phyloP scores from a whole-genome alignment of 64 coral and sea anemone species.

The Montipora foliosa region DNA sequence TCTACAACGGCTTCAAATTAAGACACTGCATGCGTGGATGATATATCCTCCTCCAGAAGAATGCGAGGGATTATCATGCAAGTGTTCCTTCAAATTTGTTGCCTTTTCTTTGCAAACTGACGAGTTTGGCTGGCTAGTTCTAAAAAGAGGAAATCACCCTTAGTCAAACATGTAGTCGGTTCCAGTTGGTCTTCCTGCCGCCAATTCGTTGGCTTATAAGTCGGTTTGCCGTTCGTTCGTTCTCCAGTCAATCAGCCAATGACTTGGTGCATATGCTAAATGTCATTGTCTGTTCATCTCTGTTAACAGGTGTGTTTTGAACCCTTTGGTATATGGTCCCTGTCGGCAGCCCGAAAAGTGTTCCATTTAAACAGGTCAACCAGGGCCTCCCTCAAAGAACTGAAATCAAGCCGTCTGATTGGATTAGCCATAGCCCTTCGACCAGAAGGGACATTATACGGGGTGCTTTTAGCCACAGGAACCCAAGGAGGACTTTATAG shows the following conservation, averaged over 20 bases:
- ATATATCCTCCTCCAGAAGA: too few relatives aligned
- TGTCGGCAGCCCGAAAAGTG: slow-evolving; percentile 72
- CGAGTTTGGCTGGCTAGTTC: too few relatives aligned
- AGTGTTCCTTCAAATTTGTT: too few relatives aligned
- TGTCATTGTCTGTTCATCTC: not conserved
- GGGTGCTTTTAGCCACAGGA: slow-evolving; percentile 56
- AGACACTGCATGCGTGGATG: too few relatives aligned
- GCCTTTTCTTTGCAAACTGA: too few relatives aligned
- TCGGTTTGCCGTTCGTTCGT: too few relatives aligned
- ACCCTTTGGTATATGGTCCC: slow-evolving; percentile 83
- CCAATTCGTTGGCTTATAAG: not conserved
- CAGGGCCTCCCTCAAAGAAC: slow-evolving; percentile 78
- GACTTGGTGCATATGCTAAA: not conserved
- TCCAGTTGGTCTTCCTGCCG: too few relatives aligned
- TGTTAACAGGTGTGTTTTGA: slow-evolving; percentile 82
- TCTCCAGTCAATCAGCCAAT: not conserved
- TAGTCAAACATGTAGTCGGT: too few relatives aligned
- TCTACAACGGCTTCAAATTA: too few relatives aligned
- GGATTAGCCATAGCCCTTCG: slow-evolving; percentile 62
- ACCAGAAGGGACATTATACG: slow-evolving; percentile 59
- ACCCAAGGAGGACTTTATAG: slow-evolving; percentile 65
- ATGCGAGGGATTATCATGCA: too few relatives aligned
- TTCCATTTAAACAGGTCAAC: slow-evolving; percentile 87
- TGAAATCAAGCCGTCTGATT: slow-evolving; percentile 50
- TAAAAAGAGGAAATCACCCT: too few relatives aligned